Conservation (phyloP, 2,113 vertebrate species). For the Anoura caudifer region DNA sequence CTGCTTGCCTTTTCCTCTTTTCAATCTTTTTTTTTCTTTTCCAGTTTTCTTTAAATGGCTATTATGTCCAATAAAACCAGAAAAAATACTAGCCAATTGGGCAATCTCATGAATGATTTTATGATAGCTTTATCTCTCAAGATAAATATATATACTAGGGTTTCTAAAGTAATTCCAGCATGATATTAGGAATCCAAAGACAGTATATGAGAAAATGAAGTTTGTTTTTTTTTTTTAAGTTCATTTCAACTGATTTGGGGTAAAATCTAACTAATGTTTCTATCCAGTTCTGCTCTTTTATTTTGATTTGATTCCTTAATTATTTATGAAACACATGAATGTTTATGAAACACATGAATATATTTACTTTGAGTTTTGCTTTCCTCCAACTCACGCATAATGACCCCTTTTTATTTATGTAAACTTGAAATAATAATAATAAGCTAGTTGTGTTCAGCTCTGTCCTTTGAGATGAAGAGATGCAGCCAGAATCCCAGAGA, state of each 20-base stretch:
- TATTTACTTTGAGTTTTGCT: conserved; percentile 59
- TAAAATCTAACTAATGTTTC: conserved; percentile 30
- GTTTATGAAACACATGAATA: conserved; percentile 58
- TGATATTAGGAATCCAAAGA: conserved; percentile 7
- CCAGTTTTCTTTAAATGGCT: conserved; percentile 34
- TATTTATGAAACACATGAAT: conserved; percentile 51
- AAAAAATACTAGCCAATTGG: not conserved
- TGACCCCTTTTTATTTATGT: conserved; percentile 38
- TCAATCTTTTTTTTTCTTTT: not conserved
- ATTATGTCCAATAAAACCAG: not conserved
- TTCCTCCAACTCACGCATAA: conserved; percentile 45
- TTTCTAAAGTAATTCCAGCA: conserved; percentile 21
- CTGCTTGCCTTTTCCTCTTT: conserved; percentile 15
- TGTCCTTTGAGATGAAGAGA: conserved; percentile 29
- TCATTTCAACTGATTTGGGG: not conserved
- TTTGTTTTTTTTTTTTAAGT: not conserved
- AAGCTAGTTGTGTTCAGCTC: conserved; percentile 33
- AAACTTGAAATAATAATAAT: conserved; percentile 66
- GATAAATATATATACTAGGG: not conserved
- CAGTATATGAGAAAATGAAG: conserved; percentile 16
- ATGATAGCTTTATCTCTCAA: conserved; percentile 1
- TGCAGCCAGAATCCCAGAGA: not conserved
- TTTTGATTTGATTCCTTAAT: conserved; percentile 59
- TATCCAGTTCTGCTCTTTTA: conserved; percentile 50
- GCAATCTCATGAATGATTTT: not conserved